Evolutionary conservation across 2,113 vertebrate genomes (phyloP).

Genomic region (Murina feae): DNA sequence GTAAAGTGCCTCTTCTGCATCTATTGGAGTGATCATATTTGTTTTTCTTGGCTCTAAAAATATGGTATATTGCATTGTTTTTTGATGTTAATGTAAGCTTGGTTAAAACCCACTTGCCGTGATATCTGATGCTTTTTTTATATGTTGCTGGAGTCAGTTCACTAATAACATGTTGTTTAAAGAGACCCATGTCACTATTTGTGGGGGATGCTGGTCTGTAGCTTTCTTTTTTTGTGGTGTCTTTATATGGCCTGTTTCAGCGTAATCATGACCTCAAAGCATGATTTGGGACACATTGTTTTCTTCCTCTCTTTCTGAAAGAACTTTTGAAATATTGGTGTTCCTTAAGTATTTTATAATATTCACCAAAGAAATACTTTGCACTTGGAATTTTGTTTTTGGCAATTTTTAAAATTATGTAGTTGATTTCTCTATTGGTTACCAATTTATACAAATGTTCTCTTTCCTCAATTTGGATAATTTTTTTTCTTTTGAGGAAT

Average conservation of each 20-base stretch:
- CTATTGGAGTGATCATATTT: background rate
- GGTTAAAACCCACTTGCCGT: background rate
- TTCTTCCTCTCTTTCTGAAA: background rate
- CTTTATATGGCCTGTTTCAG: background rate
- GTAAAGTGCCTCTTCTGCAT: background rate
- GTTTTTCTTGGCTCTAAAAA: background rate
- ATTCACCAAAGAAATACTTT: background rate
- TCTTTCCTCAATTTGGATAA: background rate
- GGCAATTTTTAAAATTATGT: background rate
- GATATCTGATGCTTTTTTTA: background rate
- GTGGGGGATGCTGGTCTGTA: background rate
- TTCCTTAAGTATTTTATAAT: background rate
- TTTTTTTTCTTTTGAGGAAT: background rate
- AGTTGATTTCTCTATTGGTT: background rate
- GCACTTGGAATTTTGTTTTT: background rate
- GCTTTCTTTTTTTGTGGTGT: background rate
- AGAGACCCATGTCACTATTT: background rate
- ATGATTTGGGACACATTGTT: background rate
- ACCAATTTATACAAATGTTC: background rate
- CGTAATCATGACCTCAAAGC: background rate
- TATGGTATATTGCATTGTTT: background rate
- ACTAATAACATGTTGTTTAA: background rate
- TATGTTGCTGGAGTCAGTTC: background rate
- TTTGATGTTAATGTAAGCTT: background rate
- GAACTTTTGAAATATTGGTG: background rate